Evolutionary conservation across 2,113 vertebrate species (phyloP).

Genomic region (Mus pahari): DNA sequence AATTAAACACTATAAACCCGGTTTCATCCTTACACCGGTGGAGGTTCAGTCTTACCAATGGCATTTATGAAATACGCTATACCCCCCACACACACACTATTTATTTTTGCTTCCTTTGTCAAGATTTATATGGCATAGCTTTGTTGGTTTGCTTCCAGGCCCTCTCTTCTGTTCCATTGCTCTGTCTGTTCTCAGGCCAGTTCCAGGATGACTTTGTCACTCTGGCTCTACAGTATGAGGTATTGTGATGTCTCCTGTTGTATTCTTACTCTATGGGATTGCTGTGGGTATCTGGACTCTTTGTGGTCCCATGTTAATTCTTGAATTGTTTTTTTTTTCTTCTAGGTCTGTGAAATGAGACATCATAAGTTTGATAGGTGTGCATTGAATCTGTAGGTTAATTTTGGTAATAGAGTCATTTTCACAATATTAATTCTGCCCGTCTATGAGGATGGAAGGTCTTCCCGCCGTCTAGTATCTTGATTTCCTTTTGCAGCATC

Average conservation of each 20-base stretch:
- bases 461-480: neutral
- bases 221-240: neutral
- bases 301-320: neutral
- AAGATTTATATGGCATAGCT: neutral
- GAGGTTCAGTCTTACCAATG: neutral
- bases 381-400: neutral
- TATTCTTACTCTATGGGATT: neutral
- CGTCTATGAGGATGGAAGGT: neutral
- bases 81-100: too few species aligned
- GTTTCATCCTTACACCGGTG: neutral
- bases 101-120: neutral
- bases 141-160: neutral
- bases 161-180: neutral
- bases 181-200: neutral
- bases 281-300: neutral
- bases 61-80: neutral
- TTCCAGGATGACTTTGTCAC: neutral
- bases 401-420: neutral
- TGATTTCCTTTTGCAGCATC: neutral
- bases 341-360: neutral
- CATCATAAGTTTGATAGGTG: neutral
- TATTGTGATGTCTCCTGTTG: neutral
- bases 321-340: neutral
- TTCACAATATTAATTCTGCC: neutral
- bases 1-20: neutral